Base-by-base conservation (phyloP, 1,140 invertebrate genomes). In the Episyrphus balteatus region DNA sequence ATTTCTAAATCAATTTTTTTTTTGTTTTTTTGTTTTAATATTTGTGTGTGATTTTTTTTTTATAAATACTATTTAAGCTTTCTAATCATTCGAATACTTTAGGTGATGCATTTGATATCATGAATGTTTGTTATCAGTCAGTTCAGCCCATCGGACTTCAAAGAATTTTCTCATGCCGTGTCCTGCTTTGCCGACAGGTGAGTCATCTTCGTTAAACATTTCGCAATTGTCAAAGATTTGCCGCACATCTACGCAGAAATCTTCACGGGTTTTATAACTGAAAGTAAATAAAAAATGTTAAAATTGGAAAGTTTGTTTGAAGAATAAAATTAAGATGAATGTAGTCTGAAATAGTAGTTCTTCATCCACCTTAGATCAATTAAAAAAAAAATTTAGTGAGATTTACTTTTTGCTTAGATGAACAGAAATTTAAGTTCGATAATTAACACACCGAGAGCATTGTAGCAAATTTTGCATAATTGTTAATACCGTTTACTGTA, bases 171-270 rank as follows among this genome's bases (percentile, higher is more conserved):
- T 71, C 82, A 98, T 86, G 53, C 78, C 81, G 66, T 95, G 91
- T 7, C 92, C 92, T 8, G 92, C 91, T 61, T 92, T 88, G 2
- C 92, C 93, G 26, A 97, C 92, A 0, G 92, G 90, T 54, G 89
- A 94, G 70, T 96, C 88, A 67, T 97, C 92, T 71, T 98, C 93
- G 70, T 98, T 98, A 74, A 96, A 98, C 42, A 88, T 88, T 69
- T 95, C 90, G 72, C 93, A 98, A 71, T 98, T 97, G 69, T 89
- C 86, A 73, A 96, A 96, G 55, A 98, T 93, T 51, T 92, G 81
- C 5, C 88, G 80, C 14, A 92, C 84, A 72, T 98, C 92, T 12
- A 79, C 74, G 51, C 84, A 85, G 73, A 95, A 96, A 50, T 95
- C 91, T 53, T 91, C 88, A 55, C 80, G 78, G 38, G 77, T 78